Base-by-base conservation (phyloP, 2,888 invertebrate genomes). In the Tuta absoluta region DNA sequence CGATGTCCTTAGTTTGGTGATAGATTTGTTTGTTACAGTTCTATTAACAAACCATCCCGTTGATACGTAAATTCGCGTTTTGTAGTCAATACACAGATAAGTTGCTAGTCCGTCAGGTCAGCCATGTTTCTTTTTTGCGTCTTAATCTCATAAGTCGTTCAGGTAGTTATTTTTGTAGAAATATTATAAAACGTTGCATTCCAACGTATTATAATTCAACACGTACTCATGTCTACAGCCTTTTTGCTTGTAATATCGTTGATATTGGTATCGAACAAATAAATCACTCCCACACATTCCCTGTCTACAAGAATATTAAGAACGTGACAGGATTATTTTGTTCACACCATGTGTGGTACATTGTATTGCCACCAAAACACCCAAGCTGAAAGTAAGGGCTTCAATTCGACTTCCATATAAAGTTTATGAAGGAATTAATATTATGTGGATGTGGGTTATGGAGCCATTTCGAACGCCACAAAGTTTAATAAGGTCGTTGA, bases 261-360 rank as follows among this genome's bases (percentile, higher is more conserved):
- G 67, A 73, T 71, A 71, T 63, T 63, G 66, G 63, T 68, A 74
- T 71, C 68, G 67, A 69, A 72, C 71, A 74, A 75, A 86, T 87
- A 87, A 85, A 87, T 86, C 86, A 81, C 84, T 80, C 75, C 72
- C 71, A 64, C 69, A 69, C 67, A 67, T 69, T 67, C 75, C 70
- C 70, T 72, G 71, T 76, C 74, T 75, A 74, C 73, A 75, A 74
- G 71, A 78, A 78, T 86, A 85, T 86, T 84, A 80, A 78, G 76
- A 77, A 87, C 86, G 87, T 87, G 87, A 85, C 71, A 72, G 67
- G 76, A 72, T 72, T 75, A 45, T 11, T 45, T 45, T 69, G 73
- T 71, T 66, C 33, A n/a, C 45, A 56, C 56, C 28, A 28, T 24
- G 17, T 33, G 56, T 56, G 24, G 19, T 17, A 14, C 24, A 2